Evolutionary conservation across 2,113 vertebrate species (phyloP).

Genomic region (Phylloscopus whistleri): DNA sequence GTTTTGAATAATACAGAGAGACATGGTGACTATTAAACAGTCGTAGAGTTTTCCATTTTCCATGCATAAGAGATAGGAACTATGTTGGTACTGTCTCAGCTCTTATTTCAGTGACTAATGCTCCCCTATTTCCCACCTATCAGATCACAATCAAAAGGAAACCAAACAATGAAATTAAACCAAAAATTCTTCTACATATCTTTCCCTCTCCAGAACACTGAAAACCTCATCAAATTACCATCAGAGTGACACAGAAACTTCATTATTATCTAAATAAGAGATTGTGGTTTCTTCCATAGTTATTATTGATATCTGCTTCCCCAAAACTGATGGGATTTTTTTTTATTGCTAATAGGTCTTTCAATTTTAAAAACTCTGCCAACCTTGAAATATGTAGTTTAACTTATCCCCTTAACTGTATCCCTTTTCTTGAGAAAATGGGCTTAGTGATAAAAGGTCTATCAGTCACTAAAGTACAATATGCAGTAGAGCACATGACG

Average conservation of each 20-base stretch:
- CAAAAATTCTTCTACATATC: background rate
- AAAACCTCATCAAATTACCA: background rate
- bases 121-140: background rate
- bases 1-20: background rate
- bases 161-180: background rate
- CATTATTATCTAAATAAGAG: background rate
- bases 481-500: background rate
- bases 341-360: background rate
- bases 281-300: background rate
- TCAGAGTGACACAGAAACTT: background rate
- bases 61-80: background rate
- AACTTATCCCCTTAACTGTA: background rate
- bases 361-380: background rate
- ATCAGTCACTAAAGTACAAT: background rate
- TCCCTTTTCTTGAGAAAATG: background rate
- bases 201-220: background rate
- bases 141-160: background rate
- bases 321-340: background rate
- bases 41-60: background rate
- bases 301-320: background rate
- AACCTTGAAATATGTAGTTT: background rate
- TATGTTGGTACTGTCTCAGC: background rate
- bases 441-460: background rate
- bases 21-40: background rate
- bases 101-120: background rate